Evolutionary conservation across 2,113 vertebrate genomes (phyloP).

Genomic region (Glaucidium brasilianum): DNA sequence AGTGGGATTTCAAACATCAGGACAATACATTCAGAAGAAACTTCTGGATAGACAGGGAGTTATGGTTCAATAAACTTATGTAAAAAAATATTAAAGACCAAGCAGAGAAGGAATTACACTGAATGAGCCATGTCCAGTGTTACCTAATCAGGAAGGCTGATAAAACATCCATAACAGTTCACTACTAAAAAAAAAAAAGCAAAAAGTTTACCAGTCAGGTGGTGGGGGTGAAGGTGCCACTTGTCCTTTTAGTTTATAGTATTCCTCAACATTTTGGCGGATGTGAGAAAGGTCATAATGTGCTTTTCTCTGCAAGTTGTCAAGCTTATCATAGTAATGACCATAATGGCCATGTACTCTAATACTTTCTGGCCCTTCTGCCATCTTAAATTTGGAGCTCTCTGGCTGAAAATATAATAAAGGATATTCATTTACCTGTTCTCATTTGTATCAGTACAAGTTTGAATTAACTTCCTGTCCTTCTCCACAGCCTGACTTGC

Average conservation of each 20-base stretch:
- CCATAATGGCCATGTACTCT: constrained; percentile 61
- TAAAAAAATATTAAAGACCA: not conserved
- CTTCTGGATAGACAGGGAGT: not conserved
- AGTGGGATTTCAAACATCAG: not conserved
- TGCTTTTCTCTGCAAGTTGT: constrained; percentile 68
- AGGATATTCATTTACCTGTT: not conserved
- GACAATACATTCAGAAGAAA: not conserved
- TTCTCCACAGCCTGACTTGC: not conserved
- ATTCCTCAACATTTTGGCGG: constrained; percentile 37
- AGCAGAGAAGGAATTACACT: not conserved
- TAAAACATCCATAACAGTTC: not conserved
- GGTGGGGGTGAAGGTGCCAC: not conserved
- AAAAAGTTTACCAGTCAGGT: constrained; percentile 48
- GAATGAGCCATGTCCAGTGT: not conserved
- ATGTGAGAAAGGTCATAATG: not conserved
- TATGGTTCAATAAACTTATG: not conserved
- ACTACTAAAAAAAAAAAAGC: not conserved
- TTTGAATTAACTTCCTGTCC: not conserved
- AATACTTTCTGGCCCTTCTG: constrained; percentile 21
- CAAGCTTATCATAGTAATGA: constrained; percentile 76
- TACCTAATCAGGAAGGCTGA: not conserved
- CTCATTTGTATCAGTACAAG: not conserved
- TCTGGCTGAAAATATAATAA: constrained; percentile 25
- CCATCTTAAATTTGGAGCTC: constrained; percentile 48
- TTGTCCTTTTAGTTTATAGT: constrained; percentile 11